These are phyloP conservation scores for Taxidea taxus DNA, from an alignment of 2,113 vertebrate genomes.

Conservation along the genomic window DNA sequence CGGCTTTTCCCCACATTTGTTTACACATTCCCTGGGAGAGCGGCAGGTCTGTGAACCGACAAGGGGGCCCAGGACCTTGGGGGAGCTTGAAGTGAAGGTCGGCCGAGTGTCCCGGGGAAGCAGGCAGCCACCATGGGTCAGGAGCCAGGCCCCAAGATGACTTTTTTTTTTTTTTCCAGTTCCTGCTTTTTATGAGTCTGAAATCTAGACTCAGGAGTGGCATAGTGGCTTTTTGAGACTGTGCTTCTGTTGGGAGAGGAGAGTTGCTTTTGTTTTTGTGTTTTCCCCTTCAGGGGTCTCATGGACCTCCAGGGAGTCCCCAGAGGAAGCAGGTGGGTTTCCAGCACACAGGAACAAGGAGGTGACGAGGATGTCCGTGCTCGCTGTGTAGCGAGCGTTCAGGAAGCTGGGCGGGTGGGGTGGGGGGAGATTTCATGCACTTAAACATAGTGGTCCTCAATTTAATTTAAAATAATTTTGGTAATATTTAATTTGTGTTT, in stretches of 20 bases:
- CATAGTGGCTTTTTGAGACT: background rate
- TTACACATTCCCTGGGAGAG: constrained; percentile 68
- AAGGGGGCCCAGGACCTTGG: background rate
- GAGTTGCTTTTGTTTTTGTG: background rate
- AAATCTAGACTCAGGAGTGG: constrained; percentile 46
- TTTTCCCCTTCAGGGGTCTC: background rate
- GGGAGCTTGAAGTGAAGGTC: constrained; percentile 2
- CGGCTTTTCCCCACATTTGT: constrained; percentile 61
- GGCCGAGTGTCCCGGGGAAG: background rate
- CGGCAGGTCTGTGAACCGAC: background rate
- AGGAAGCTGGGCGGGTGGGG: background rate
- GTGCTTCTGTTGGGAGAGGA: constrained; percentile 42
- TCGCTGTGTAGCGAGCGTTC: constrained; percentile 27
- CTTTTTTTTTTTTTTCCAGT: constrained; percentile 38
- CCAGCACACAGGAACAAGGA: background rate
- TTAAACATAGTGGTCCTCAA: constrained; percentile 75
- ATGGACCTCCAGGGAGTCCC: constrained; percentile 23
- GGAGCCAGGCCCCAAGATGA: background rate
- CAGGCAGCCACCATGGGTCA: background rate
- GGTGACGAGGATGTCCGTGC: background rate
- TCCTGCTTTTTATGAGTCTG: constrained; percentile 47
- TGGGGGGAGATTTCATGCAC: constrained; percentile 72
- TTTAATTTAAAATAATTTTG: constrained; percentile 79
- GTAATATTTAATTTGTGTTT: constrained; percentile 82
- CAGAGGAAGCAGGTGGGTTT: constrained; percentile 2